Conservation (phyloP, 92 coral and sea anemone genomes). For the Phymanthus crucifer region DNA sequence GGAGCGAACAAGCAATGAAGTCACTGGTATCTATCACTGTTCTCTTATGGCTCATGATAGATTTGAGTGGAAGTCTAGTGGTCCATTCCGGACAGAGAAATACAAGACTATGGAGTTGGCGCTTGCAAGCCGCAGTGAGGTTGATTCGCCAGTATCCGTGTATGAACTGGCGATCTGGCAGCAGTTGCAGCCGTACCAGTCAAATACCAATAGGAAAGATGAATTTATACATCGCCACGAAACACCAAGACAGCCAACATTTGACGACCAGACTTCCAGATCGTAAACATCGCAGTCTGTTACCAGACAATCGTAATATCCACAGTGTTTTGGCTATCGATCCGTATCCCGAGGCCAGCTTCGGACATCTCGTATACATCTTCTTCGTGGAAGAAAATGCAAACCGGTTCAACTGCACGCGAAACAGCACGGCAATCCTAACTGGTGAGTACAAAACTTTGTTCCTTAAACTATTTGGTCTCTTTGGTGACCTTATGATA, state of each 20-base stretch:
- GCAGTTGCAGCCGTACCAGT: slow-evolving; percentile 58
- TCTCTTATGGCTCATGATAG: slow-evolving; percentile 4
- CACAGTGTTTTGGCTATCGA: slow-evolving; percentile 87
- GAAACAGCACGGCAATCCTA: slow-evolving; percentile 53
- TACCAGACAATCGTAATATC: slow-evolving; percentile 45
- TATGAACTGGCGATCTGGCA: slow-evolving; percentile 53
- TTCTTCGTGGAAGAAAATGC: slow-evolving; percentile 73
- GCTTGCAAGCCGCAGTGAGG: slow-evolving; percentile 63
- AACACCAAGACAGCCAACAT: slow-evolving; percentile 28
- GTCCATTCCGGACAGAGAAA: slow-evolving; percentile 1
- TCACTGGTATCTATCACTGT: slow-evolving; percentile 9
- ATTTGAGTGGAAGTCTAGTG: slow-evolving; percentile 24
- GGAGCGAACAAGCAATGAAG: slow-evolving; percentile 23
- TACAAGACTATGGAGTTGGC: slow-evolving; percentile 63
- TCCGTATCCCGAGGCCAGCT: slow-evolving; percentile 85
- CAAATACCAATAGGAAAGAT: slow-evolving; percentile 55
- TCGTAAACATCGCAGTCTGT: slow-evolving; percentile 46
- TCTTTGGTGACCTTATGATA: slow-evolving; percentile 1
- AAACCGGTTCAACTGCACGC: slow-evolving; percentile 47
- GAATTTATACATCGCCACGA: slow-evolving; percentile 82
- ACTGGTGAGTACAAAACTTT: slow-evolving; percentile 69
- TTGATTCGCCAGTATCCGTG: slow-evolving; percentile 67
- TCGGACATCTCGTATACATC: slow-evolving; percentile 88
- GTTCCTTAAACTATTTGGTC: slow-evolving; percentile 9
- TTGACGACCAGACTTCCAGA: slow-evolving; percentile 75